phyloP scores from a whole-genome alignment of 2,113 vertebrate genomes.

The Oncorhynchus tshawytscha region DNA sequence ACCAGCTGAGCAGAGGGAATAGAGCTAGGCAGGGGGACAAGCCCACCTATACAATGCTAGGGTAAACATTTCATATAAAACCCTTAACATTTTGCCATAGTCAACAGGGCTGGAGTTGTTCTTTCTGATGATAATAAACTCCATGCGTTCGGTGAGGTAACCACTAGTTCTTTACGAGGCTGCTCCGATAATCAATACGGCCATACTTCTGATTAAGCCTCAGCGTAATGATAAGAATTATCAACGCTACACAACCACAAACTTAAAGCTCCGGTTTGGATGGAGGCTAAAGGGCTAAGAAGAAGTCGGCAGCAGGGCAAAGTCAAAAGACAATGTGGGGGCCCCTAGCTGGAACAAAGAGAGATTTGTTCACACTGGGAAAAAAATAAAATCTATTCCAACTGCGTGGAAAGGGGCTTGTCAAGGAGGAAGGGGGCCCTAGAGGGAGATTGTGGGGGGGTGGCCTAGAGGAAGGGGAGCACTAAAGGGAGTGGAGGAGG shows the following conservation, averaged over 20 bases:
- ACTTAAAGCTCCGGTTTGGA: constrained; percentile 58
- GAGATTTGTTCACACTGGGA: constrained; percentile 77
- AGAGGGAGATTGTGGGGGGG: constrained; percentile 6
- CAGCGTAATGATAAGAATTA: constrained; percentile 17
- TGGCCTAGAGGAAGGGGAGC: constrained; percentile 4
- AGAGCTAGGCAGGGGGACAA: too few species aligned
- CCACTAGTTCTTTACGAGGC: background rate
- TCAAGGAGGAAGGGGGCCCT: constrained; percentile 42
- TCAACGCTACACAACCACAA: constrained; percentile 51
- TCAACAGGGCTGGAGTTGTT: too few species aligned
- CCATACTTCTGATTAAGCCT: background rate
- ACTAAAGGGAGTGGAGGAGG: constrained; percentile 12
- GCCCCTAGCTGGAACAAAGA: constrained; percentile 70
- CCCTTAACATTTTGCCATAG: too few species aligned
- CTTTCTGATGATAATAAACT: too few species aligned
- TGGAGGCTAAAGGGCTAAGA: background rate
- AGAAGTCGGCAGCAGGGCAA: background rate
- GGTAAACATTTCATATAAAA: too few species aligned
- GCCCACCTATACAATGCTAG: too few species aligned
- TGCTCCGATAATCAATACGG: too few species aligned
- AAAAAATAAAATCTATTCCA: constrained; percentile 72
- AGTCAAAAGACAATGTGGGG: constrained; percentile 59
- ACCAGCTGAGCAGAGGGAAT: background rate
- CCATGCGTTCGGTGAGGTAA: too few species aligned
- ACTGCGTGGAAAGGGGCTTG: constrained; percentile 74